Conservation (phyloP, 2,797 vertebrate species). For the Spinus olivaceus region DNA sequence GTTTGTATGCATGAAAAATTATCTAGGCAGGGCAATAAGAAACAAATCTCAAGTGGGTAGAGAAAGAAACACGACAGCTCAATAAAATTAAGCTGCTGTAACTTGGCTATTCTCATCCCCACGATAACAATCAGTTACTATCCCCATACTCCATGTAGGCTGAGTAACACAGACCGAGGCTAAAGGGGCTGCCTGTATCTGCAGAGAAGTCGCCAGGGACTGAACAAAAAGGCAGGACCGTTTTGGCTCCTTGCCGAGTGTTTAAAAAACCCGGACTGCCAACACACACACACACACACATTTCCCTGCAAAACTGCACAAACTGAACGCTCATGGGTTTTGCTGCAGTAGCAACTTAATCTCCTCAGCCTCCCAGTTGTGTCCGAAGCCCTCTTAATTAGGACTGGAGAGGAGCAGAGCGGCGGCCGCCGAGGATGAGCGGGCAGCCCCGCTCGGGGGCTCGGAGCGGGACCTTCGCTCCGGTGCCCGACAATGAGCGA, state of each 20-base stretch:
- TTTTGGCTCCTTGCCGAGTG: neutral
- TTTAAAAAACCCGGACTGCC: neutral
- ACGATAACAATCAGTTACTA: accelerated
- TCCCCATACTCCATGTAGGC: accelerated
- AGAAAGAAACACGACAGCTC: neutral
- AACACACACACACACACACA: no score
- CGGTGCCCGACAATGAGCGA: accelerated
- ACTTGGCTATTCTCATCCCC: neutral
- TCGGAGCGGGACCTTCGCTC: neutral
- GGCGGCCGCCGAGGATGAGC: neutral
- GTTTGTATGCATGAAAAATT: neutral
- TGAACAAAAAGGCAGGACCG: neutral
- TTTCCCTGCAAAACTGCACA: neutral
- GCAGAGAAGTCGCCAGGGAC: neutral
- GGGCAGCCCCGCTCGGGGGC: neutral
- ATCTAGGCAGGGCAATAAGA: neutral
- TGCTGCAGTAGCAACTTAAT: neutral
- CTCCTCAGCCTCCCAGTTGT: neutral
- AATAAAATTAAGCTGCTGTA: neutral
- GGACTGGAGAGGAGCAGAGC: neutral
- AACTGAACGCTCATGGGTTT: neutral
- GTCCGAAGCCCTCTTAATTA: neutral
- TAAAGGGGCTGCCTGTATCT: neutral
- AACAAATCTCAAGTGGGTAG: neutral
- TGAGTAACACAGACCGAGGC: neutral